phyloP scores from a whole-genome alignment of 2,113 vertebrate species.

The Larimichthys crocea region DNA sequence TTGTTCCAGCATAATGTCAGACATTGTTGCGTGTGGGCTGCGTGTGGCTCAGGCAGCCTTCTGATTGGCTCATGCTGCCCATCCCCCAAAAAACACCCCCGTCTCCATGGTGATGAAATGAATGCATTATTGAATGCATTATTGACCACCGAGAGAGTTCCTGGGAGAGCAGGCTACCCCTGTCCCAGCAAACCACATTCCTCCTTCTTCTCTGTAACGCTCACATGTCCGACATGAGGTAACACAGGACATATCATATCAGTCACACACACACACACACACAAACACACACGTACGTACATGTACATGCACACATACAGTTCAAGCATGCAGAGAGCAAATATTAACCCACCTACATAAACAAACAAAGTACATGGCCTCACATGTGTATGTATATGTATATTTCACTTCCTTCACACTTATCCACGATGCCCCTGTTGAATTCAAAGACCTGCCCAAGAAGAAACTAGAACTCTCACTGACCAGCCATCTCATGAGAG shows the following conservation, averaged over 20 bases:
- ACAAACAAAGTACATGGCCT: slow-evolving; percentile 13
- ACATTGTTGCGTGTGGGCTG: slow-evolving; percentile 12
- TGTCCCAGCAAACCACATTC: slow-evolving; percentile 10
- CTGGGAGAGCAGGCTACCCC: slow-evolving; percentile 42
- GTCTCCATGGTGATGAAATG: slow-evolving; percentile 51
- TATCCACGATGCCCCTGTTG: not conserved
- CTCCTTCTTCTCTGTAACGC: not conserved
- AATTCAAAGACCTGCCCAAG: not conserved
- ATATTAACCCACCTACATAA: slow-evolving; percentile 15
- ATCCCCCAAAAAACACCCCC: slow-evolving; percentile 50
- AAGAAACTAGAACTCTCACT: not conserved
- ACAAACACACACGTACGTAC: not conserved
- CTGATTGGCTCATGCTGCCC: slow-evolving; percentile 66
- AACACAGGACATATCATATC: slow-evolving; percentile 16
- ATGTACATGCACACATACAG: not conserved
- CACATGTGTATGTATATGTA: not conserved
- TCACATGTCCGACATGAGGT: slow-evolving; percentile 52
- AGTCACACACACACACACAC: not conserved
- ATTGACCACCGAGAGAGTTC: slow-evolving; percentile 54
- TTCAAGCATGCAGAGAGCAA: slow-evolving; percentile 8
- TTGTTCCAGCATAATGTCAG: not conserved
- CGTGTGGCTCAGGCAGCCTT: slow-evolving; percentile 38
- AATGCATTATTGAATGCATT: too few relatives aligned
- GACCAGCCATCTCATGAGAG: not conserved
- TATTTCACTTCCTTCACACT: not conserved